Evolutionary conservation across 2,797 vertebrate species (phyloP), one percentile per base, ranked within the genome.

Genomic region (Avahi laniger): DNA sequence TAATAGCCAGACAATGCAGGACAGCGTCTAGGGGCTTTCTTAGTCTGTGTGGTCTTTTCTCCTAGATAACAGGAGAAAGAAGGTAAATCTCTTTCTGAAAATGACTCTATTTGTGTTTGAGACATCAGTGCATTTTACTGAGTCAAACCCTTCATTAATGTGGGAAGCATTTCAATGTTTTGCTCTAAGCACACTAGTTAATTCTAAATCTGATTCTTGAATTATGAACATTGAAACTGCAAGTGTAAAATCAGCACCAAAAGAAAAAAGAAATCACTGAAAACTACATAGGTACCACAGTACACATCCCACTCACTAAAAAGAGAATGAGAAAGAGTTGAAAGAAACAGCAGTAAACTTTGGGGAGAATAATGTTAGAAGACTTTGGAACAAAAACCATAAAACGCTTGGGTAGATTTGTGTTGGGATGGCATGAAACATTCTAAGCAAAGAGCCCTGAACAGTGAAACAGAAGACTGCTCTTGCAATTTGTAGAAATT

Each of bases 1-100:
- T 95, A 91, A 97, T 46, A 73, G 65, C 97, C 69, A 97, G 61
- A 85, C 26, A 35, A 93, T 48, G 80, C 80, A 70, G 93, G 97
- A 96, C 97, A 97, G 41, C 93, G 43, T 67, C 96, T 96, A 69
- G 63, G 81, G 28, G 95, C 43, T 33, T 1, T 15, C 43, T 95
- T 57, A 97, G 81, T 91, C 41, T 38, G 69, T 95, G 94, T 94
- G 97, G 94, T 97, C 98, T 63, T 18, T 13, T 65, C 65, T 96
- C 97, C 70, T 73, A 61, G 69, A 83, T 15, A 46, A 50, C 78
- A n/a, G 67, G 80, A 85, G 94, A 94, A 85, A 69, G 52, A 96
- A 96, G 97, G 94, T 75, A 96, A 93, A 83, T 91, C 90, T 93
- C 95, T 92, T 96, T 84, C 92, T 83, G 80, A 96, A 73, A 14